Evolutionary conservation across 2,888 invertebrate species (phyloP).

Genomic region (Sthenelais limicola): DNA sequence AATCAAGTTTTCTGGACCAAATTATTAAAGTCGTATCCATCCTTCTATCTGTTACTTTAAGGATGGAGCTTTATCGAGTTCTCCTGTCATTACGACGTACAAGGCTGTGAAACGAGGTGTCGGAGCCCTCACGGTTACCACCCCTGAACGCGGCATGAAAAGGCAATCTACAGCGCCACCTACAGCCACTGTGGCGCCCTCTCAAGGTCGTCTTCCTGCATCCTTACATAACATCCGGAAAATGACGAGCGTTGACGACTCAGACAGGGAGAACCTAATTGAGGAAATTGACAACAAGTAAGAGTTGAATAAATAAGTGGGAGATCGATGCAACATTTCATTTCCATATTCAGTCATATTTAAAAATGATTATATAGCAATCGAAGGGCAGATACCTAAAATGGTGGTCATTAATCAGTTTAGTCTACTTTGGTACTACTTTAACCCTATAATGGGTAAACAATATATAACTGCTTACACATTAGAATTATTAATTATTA

Average conservation of each 20-base stretch:
- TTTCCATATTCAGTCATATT: no score
- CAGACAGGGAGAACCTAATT: conserved; percentile 26
- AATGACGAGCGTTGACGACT: conserved; percentile 46
- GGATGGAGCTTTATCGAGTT: conserved; percentile 61
- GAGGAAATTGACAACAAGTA: conserved; percentile 7
- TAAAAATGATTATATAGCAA: no score
- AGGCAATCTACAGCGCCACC: conserved; percentile 32
- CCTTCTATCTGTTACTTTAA: conserved; percentile 44
- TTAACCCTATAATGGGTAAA: no score
- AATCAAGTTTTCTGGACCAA: no score
- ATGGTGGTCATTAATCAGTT: no score
- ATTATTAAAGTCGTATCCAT: background rate
- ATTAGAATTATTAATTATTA: no score
- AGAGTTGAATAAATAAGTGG: no score
- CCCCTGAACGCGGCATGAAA: background rate
- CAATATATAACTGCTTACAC: no score
- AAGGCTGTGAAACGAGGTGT: conserved; percentile 57
- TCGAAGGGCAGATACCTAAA: no score
- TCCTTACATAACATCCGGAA: conserved; percentile 53
- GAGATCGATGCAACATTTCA: no score
- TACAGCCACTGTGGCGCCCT: conserved; percentile 26
- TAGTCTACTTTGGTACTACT: no score
- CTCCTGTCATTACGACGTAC: conserved; percentile 69
- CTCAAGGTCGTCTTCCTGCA: conserved; percentile 47
- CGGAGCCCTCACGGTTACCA: conserved; percentile 20